Evolutionary conservation across 2,113 vertebrate genomes (phyloP).

Genomic region (Hiodon alosoides): DNA sequence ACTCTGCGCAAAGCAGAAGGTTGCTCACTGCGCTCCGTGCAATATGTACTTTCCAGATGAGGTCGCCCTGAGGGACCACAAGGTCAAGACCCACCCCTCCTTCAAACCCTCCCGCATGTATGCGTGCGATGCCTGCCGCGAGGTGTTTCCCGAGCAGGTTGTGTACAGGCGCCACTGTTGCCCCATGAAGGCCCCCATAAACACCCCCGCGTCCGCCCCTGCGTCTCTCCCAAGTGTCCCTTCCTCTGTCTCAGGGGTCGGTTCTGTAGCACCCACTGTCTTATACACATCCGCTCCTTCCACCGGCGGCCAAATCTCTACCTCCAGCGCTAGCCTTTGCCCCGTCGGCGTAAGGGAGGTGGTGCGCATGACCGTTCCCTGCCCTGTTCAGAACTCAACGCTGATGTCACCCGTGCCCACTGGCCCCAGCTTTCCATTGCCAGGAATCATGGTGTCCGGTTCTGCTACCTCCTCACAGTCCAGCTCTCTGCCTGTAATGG

Average conservation of each 20-base stretch:
- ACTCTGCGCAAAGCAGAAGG: constrained; percentile 28
- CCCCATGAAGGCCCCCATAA: constrained; percentile 26
- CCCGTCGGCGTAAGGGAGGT: not conserved
- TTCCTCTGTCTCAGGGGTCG: not conserved
- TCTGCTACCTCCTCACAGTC: constrained; percentile 4
- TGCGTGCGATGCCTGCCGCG: constrained; percentile 47
- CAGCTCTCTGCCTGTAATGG: constrained; percentile 10
- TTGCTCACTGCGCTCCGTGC: constrained; percentile 41
- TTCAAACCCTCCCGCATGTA: constrained; percentile 28
- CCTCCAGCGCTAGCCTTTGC: not conserved
- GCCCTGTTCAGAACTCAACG: constrained; percentile 18
- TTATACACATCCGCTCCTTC: not conserved
- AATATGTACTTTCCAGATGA: constrained; percentile 31
- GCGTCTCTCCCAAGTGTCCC: not conserved
- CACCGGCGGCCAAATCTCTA: not conserved
- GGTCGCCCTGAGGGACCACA: constrained; percentile 38
- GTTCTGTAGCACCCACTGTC: not conserved
- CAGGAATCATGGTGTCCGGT: not conserved
- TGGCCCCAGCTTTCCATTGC: constrained; percentile 6
- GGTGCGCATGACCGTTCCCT: constrained; percentile 1
- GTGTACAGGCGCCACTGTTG: constrained; percentile 43
- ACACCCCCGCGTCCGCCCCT: not conserved
- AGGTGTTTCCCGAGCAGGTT: constrained; percentile 43
- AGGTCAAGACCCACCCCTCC: constrained; percentile 32
- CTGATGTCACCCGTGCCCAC: not conserved